Base-by-base conservation (phyloP, 2,888 invertebrate species). In the Plemyria rubiginata region DNA sequence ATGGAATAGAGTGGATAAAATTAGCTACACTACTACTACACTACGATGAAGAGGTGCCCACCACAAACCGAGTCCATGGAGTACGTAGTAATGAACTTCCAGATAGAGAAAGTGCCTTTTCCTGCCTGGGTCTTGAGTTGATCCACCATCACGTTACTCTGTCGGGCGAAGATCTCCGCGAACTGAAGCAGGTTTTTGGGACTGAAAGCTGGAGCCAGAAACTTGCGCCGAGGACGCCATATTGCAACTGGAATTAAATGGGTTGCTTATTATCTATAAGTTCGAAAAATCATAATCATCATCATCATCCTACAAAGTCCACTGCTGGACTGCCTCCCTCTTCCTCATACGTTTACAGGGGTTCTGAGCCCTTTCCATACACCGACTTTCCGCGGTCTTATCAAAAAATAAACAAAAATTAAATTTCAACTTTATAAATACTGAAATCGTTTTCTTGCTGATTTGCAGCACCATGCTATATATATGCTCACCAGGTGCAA, bases 161-260 rank as follows among this genome's bases (percentile, higher is more conserved):
- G 79, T 3, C 69, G 68, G 0, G 74, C 65, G 54, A 84, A 82
- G n/a, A 84, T 72, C 1, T 74, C 62, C 2, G 73, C 66, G 48
- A 81, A 84, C 13, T 72, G 70, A 9, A 74, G 66, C 9, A 84
- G 62, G 43, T 80, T 78, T 56, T 77, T 82, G 0, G 71, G 73
- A 0, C 74, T 73, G 60, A 85, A 82, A 2, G 77, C 76, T 2
- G 84, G 81, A 0, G 79, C 75, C 0, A 85, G 52, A 13, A 81
- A 59, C 46, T 84, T 85, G 2, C 85, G 81, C 12, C 85, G 80
- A 3, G 79, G 78, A 12, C 82, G 79, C 86, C 86, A 85, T 11
- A 82, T 79, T 36, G 77, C 64, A 4, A 80, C 85, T 84, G 66
- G 4, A 69, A 60, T 54, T n/a, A 28, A 41, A 40, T 40, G 9